These are phyloP conservation scores for Zygothrica quintamaculata DNA, from an alignment of 2,888 invertebrate genomes.

Conservation along the genomic window DNA sequence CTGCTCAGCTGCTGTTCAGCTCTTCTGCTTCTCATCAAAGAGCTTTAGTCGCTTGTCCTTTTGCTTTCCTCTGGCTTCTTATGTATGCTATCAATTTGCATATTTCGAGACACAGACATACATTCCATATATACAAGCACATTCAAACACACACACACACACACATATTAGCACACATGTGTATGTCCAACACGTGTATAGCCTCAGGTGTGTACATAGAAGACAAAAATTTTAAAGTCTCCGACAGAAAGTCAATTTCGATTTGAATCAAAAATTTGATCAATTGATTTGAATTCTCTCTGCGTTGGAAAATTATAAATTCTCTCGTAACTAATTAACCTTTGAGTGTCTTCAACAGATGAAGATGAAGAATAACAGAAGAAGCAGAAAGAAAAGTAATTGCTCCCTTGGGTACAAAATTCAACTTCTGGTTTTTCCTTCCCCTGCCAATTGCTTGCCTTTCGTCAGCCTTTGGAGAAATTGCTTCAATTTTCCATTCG, in stretches of 20 bases:
- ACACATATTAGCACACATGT: background rate
- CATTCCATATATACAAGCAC: background rate
- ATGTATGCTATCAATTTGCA: conserved; percentile 57
- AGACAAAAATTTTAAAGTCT: conserved; percentile 25
- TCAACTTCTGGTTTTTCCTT: no score
- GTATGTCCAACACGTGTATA: conserved; percentile 30
- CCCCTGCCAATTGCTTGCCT: no score
- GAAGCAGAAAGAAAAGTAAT: no score
- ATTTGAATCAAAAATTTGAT: no score
- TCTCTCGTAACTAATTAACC: conserved; percentile 24
- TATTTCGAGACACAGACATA: conserved; percentile 44
- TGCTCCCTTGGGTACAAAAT: no score
- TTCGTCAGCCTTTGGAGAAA: background rate
- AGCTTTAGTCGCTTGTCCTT: background rate
- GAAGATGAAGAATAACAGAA: no score
- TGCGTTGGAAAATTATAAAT: background rate
- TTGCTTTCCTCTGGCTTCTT: conserved; percentile 3
- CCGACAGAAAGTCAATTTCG: conserved; percentile 52
- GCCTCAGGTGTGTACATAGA: conserved; percentile 42
- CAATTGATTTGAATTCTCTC: conserved; percentile 14
- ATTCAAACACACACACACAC: conserved; percentile 8
- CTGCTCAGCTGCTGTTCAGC: background rate
- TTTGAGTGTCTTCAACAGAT: conserved; percentile 1
- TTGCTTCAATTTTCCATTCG: conserved; percentile 4
- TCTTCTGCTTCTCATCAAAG: conserved; percentile 27